Conservation (phyloP, 2,113 vertebrate genomes). For the Camarhynchus parvulus region DNA sequence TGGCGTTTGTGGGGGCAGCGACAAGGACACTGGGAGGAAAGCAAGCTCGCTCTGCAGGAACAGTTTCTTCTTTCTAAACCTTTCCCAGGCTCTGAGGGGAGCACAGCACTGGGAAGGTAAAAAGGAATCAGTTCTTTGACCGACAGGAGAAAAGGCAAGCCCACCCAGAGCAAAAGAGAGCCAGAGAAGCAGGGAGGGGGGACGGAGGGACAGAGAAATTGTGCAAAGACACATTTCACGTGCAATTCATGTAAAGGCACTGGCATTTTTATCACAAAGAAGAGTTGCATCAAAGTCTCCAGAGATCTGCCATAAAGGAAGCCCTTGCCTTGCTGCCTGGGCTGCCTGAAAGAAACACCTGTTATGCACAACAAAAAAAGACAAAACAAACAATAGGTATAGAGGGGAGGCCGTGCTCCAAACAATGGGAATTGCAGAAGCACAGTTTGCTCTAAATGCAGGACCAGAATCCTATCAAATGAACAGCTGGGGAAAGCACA, state of each 20-base stretch:
- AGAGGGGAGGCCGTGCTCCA: slow-evolving; percentile 39
- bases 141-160: neutral
- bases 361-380: slow-evolving; percentile 49
- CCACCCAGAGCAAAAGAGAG: neutral
- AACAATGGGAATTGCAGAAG: slow-evolving; percentile 24
- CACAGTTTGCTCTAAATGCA: slow-evolving; percentile 18
- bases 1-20: neutral
- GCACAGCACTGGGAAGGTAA: neutral
- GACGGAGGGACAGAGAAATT: slow-evolving; percentile 14
- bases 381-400: slow-evolving; percentile 60
- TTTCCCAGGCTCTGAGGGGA: neutral
- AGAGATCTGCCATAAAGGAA: slow-evolving; percentile 63
- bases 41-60: neutral
- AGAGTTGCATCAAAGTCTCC: slow-evolving; percentile 64
- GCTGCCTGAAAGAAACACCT: slow-evolving; percentile 69
- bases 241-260: slow-evolving; percentile 39
- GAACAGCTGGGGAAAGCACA: slow-evolving; percentile 1
- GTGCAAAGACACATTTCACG: slow-evolving; percentile 22
- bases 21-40: neutral
- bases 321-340: slow-evolving; percentile 36
- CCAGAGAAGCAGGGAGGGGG: neutral
- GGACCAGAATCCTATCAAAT: slow-evolving; percentile 39
- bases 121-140: neutral
- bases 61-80: neutral
- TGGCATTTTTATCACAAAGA: slow-evolving; percentile 63